A percentile compares a stretch with the other conserved stretches of the same genome.
Evolutionary conservation across 2,888 invertebrate genomes (phyloP).

Genomic region (Disparrhopalites patrizii): DNA sequence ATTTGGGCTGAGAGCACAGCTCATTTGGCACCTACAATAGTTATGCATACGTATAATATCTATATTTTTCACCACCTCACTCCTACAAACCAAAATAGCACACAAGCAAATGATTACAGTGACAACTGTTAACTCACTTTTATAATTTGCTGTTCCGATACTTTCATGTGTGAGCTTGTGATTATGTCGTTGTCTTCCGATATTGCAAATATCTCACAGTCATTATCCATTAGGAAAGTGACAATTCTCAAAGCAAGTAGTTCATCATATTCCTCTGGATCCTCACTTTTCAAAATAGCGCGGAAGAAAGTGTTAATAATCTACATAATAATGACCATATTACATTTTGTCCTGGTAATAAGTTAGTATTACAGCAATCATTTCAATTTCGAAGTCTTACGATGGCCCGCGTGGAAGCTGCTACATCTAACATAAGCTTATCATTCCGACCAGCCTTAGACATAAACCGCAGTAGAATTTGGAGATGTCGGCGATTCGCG

Average conservation of each 20-base stretch:
- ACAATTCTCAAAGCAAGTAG: conserved; percentile 42
- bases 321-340: conserved; percentile 20
- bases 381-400: too few relatives aligned
- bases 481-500: conserved; percentile 41
- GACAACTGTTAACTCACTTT: conserved; percentile 30
- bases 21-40: conserved; percentile 17
- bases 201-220: conserved; percentile 38
- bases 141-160: conserved; percentile 40
- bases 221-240: conserved; percentile 45
- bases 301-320: conserved; percentile 45
- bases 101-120: not conserved
- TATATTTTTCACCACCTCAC: too few relatives aligned
- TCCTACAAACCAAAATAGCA: not conserved
- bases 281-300: conserved; percentile 32
- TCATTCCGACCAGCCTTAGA: conserved; percentile 39
- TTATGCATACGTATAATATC: not conserved
- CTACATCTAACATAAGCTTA: conserved; percentile 45
- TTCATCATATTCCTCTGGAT: conserved; percentile 41
- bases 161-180: conserved; percentile 31
- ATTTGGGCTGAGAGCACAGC: not conserved
- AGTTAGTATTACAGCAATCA: too few relatives aligned
- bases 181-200: conserved; percentile 32
- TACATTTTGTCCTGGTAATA: not conserved
- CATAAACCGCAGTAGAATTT: conserved; percentile 44
- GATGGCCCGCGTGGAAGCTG: conserved; percentile 37